A percentile compares a stretch with the other conserved stretches of the same genome.
Conservation (phyloP, 2,888 invertebrate species). For the Halocaridina rubra region DNA sequence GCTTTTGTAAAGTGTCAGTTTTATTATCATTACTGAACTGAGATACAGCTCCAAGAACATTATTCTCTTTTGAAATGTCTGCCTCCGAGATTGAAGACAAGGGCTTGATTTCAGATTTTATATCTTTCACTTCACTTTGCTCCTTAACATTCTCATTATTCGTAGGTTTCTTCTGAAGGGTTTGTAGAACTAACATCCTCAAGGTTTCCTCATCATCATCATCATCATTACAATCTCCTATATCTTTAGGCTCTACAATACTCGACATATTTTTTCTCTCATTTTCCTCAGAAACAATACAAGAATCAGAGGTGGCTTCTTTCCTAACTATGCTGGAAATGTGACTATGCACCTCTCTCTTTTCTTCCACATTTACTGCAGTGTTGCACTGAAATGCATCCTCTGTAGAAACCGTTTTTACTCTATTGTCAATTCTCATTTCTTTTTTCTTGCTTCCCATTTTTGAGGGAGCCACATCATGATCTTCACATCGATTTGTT, state of each 20-base stretch:
- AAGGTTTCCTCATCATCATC: conserved; percentile 49
- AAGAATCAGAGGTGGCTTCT: not conserved
- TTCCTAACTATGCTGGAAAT: too few relatives aligned
- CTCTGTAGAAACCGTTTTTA: not conserved
- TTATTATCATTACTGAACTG: too few relatives aligned
- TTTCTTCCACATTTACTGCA: conserved; percentile 17
- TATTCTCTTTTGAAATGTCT: too few relatives aligned
- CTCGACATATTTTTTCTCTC: not conserved
- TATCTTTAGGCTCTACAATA: too few relatives aligned
- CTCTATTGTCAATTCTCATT: not conserved
- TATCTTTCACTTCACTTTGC: not conserved
- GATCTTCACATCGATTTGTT: too few relatives aligned
- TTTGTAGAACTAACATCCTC: conserved; percentile 23
- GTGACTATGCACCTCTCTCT: conserved; percentile 25
- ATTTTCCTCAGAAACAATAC: not conserved
- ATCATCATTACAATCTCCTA: too few relatives aligned
- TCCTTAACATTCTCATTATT: not conserved
- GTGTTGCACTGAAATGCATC: not conserved
- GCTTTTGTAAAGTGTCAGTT: too few relatives aligned
- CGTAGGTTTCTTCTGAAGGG: conserved; percentile 20
- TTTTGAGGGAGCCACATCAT: not conserved
- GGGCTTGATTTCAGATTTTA: not conserved
- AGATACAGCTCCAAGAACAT: too few relatives aligned
- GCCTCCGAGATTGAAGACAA: too few relatives aligned
- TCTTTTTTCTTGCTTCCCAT: not conserved